Percentiles rank a stretch among this genome's conserved stretches.
Evolutionary conservation across 37 sponge, comb jelly and placozoan species (phyloP).

Genomic region (Halichondria panicea): DNA sequence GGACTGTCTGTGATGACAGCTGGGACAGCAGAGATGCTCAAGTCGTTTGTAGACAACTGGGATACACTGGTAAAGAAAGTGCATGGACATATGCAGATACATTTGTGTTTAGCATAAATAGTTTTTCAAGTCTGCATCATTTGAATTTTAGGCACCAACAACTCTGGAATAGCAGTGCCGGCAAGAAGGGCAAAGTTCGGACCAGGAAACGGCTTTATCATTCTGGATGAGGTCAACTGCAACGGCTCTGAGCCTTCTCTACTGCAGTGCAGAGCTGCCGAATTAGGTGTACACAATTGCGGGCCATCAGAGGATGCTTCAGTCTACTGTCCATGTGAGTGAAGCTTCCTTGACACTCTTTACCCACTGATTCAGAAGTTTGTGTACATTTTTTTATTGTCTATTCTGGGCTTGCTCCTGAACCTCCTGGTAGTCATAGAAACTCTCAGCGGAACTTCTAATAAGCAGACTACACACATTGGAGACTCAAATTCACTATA

Average conservation of each 20-base stretch:
- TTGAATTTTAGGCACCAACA: too few relatives aligned
- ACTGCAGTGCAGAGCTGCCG: neutral
- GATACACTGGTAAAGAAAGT: neutral
- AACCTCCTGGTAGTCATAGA: too few relatives aligned
- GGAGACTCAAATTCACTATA: too few relatives aligned
- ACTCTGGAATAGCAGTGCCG: neutral
- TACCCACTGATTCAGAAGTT: too few relatives aligned
- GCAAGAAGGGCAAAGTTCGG: neutral
- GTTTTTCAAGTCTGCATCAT: too few relatives aligned
- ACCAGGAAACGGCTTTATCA: neutral
- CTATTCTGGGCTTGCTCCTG: too few relatives aligned
- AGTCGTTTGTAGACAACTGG: conserved; percentile 34
- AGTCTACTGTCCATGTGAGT: neutral
- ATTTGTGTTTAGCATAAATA: too few relatives aligned
- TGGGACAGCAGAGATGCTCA: conserved; percentile 28
- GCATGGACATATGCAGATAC: too few relatives aligned
- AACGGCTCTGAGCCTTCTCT: neutral
- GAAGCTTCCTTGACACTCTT: too few relatives aligned
- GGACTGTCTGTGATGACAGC: conserved; percentile 20
- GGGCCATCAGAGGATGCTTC: conserved; percentile 4
- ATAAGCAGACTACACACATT: too few relatives aligned
- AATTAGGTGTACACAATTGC: neutral
- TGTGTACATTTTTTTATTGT: too few relatives aligned
- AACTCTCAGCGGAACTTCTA: too few relatives aligned
- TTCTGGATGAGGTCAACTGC: neutral